These are phyloP conservation scores for Bombyx huttoni DNA, from an alignment of 2,888 invertebrate genomes.

Conservation along the genomic window DNA sequence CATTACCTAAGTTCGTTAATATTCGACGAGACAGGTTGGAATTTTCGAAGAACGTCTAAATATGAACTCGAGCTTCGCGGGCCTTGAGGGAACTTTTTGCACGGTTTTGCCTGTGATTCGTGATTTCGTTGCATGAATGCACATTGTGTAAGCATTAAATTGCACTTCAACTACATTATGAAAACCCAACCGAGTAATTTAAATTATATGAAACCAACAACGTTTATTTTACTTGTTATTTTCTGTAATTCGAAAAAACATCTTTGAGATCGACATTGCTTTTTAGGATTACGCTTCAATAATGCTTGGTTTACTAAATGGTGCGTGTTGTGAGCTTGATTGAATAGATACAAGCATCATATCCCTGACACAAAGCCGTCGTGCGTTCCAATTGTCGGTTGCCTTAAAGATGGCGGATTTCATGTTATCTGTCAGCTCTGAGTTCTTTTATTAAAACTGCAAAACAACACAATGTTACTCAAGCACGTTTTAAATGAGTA, in stretches of 20 bases:
- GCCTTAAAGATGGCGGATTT: too few species aligned
- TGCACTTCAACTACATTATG: not conserved
- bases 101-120: not conserved
- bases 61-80: not conserved
- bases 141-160: not conserved
- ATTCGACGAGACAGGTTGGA: not conserved
- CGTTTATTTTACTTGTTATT: not conserved
- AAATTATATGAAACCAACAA: not conserved
- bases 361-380: too few species aligned
- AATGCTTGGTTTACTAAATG: too few species aligned
- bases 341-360: too few species aligned
- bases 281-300: too few species aligned
- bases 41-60: not conserved
- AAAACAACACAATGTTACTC: not conserved
- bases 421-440: too few species aligned
- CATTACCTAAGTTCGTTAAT: too few species aligned
- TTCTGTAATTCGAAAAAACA: not conserved
- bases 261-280: too few species aligned
- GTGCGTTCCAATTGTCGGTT: too few species aligned
- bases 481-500: not conserved
- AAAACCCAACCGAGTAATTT: not conserved
- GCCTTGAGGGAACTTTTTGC: conserved; percentile 1
- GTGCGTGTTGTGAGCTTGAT: too few species aligned
- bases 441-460: not conserved
- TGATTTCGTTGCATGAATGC: not conserved